These are phyloP conservation scores for Tinea pellionella DNA, from an alignment of 2,888 invertebrate species.

Conservation along the genomic window DNA sequence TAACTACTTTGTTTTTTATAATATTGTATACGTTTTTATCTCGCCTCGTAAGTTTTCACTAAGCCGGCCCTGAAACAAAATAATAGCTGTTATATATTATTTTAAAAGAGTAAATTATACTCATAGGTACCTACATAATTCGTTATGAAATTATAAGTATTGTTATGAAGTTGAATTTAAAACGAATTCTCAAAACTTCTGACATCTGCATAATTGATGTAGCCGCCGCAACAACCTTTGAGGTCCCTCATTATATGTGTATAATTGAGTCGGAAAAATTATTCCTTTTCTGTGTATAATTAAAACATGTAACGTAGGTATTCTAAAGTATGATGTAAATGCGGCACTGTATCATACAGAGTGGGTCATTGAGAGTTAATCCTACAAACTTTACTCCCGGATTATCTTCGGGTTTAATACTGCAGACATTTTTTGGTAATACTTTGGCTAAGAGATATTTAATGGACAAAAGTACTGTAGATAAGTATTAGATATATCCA, in stretches of 20 bases:
- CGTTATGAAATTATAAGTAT: not conserved
- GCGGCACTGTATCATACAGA: not conserved
- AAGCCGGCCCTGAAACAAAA: constrained; percentile 53
- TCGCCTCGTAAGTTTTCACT: constrained; percentile 28
- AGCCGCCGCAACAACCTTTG: not conserved
- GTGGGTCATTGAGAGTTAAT: not conserved
- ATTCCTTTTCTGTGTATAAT: not conserved
- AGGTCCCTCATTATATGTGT: not conserved
- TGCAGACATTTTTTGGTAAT: too few species aligned
- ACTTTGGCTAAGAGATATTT: too few species aligned
- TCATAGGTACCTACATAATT: too few species aligned
- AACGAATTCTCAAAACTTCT: not conserved
- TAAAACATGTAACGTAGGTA: not conserved
- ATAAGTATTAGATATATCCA: too few species aligned
- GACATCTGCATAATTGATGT: constrained; percentile 10
- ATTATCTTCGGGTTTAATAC: too few species aligned
- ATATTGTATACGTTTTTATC: constrained; percentile 27
- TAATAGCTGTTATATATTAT: constrained; percentile 29
- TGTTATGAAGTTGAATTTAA: not conserved
- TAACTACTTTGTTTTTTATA: constrained; percentile 27
- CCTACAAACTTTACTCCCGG: too few species aligned
- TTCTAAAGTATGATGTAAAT: not conserved
- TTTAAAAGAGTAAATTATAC: constrained; percentile 17
- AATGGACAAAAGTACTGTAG: too few species aligned
- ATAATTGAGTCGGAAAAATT: not conserved